Evolutionary conservation across 2,888 invertebrate species (phyloP), one percentile per base, ranked within the genome.

Genomic region (Adelphocoris suturalis): DNA sequence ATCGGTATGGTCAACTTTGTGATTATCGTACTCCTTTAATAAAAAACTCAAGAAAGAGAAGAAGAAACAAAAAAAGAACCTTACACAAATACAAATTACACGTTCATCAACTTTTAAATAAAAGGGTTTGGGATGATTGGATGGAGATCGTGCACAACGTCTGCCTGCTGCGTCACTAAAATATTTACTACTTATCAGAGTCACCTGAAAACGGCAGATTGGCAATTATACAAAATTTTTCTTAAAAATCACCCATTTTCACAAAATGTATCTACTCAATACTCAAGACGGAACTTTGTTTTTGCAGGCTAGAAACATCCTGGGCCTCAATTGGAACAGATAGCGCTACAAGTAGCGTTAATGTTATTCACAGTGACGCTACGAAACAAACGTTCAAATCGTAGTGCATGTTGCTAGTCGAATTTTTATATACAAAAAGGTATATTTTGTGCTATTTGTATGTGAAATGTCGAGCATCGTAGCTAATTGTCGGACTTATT

Each of bases 231-330:
- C 37, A 2, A 37, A 37, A 37, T 37, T 37, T 4, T 37, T 37
- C 7, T 7, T 37, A 7, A 37, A 37, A 2, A 11, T 52, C 12
- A 11, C 52, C 16, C 16, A 52, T 11, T 52, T 52, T 14, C 52
- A 7, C 37, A 37, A 37, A 37, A 37, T 37, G 7, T 37, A 37
- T 16, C 52, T 52, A 52, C 52, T 52, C 52, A 11, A 3, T 14
- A 52, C 52, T 52, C 12, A 52, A 52, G 16, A 14, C 11, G n/a
- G 2, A 68, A 68, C 5, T 85, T 48, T 75, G 27, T 75, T 13
- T 86, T 68, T 92, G 76, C 93, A 96, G 96, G 95, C 96, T 90
- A 94, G 96, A 90, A 96, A 96, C 93, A 96, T 96, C 92, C 93
- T 96, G 89, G 96, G 96, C 82, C 92, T 96, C 89, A 95, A 95